These are phyloP conservation scores for Cariama cristata DNA, from an alignment of 2,113 vertebrate species.

Conservation along the genomic window DNA sequence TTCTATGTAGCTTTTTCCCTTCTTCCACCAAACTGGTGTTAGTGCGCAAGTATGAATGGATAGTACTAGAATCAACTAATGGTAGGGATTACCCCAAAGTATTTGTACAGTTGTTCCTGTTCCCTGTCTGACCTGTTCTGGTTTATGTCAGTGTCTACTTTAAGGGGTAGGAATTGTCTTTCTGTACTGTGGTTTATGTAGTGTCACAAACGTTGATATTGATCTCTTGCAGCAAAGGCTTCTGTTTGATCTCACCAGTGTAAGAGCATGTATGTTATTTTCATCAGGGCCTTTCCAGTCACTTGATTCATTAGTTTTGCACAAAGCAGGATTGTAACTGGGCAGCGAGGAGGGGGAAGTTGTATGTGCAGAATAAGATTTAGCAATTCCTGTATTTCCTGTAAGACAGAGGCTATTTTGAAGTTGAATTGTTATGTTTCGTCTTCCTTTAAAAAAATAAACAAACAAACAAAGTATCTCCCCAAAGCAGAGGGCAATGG, in stretches of 20 bases:
- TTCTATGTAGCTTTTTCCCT: neutral
- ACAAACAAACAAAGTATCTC: neutral
- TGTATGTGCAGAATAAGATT: neutral
- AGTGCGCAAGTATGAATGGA: neutral
- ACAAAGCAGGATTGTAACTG: conserved; percentile 41
- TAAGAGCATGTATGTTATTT: conserved; percentile 14
- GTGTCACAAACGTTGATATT: conserved; percentile 33
- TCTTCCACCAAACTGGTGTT: neutral
- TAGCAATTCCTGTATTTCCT: conserved; percentile 2
- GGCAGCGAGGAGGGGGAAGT: neutral
- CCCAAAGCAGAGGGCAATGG: neutral
- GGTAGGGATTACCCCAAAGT: neutral
- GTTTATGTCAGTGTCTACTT: conserved; percentile 28
- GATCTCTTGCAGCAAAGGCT: conserved; percentile 12
- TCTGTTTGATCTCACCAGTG: conserved; percentile 37
- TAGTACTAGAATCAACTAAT: neutral
- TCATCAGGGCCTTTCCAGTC: conserved; percentile 2
- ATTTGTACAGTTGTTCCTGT: conserved; percentile 32
- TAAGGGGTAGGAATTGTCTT: conserved; percentile 23
- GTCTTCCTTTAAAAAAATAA: neutral
- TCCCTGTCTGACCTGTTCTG: conserved; percentile 53
- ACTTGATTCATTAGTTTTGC: conserved; percentile 26
- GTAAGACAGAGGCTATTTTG: neutral
- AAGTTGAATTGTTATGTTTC: neutral
- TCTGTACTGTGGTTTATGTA: conserved; percentile 34